A percentile compares a stretch with the other conserved stretches of the same genome.
These are phyloP conservation scores for Acanthisitta chloris DNA, from an alignment of 2,113 vertebrate species.

Conservation along the genomic window DNA sequence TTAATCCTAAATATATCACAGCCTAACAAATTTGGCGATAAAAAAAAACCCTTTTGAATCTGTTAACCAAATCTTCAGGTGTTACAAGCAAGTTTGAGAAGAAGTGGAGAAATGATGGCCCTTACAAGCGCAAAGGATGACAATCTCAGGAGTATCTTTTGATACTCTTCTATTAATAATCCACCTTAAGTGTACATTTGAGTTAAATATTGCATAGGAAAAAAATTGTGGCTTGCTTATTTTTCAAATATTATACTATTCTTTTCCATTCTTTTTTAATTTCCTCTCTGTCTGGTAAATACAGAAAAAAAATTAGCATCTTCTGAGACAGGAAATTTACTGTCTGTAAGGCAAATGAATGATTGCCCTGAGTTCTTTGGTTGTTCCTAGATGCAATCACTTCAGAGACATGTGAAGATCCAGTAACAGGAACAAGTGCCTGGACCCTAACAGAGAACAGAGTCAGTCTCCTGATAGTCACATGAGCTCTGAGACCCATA, in stretches of 20 bases:
- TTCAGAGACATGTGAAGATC: not conserved
- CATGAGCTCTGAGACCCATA: not conserved
- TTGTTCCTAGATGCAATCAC: not conserved
- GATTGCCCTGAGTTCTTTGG: not conserved
- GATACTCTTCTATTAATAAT: not conserved
- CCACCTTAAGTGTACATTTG: not conserved
- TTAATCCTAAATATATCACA: not conserved
- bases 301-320: not conserved
- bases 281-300: not conserved
- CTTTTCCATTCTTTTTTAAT: not conserved
- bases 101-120: not conserved
- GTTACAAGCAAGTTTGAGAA: not conserved
- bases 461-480: not conserved
- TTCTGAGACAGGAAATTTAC: not conserved
- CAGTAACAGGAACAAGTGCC: not conserved
- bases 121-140: not conserved
- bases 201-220: not conserved
- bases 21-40: not conserved
- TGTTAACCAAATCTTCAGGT: not conserved
- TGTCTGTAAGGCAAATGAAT: not conserved
- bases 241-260: not conserved
- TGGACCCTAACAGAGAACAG: not conserved
- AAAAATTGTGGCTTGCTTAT: accelerated
- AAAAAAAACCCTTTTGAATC: not conserved
- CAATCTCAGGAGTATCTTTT: not conserved